phyloP scores from a whole-genome alignment of 1,140 invertebrate species.

The Stegodyphus mimosarum region DNA sequence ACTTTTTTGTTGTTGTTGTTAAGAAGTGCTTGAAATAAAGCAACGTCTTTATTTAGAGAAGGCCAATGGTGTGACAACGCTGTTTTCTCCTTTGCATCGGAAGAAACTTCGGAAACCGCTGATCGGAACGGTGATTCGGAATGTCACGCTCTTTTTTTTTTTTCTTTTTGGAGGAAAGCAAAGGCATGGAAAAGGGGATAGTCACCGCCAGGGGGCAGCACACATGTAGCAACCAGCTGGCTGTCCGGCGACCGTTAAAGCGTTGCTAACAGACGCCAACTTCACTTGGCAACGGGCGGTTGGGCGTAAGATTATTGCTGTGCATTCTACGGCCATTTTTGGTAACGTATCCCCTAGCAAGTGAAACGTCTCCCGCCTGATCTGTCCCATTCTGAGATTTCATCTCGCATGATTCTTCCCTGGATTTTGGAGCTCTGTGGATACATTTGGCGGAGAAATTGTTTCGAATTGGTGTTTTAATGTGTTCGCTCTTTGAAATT shows the following conservation, averaged over 20 bases:
- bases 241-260: slow-evolving; percentile 7
- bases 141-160: not conserved
- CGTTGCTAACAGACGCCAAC: slow-evolving; percentile 16
- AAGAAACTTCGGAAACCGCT: too few relatives aligned
- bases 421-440: not conserved
- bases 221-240: slow-evolving; percentile 15
- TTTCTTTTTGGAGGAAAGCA: not conserved
- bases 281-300: not conserved
- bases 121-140: too few relatives aligned
- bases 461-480: slow-evolving; percentile 20
- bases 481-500: slow-evolving; percentile 18
- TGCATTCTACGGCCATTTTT: not conserved
- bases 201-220: slow-evolving; percentile 40
- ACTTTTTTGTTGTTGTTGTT: too few relatives aligned
- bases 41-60: too few relatives aligned
- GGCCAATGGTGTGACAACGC: too few relatives aligned
- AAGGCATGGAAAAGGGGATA: not conserved
- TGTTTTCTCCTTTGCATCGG: too few relatives aligned
- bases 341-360: not conserved
- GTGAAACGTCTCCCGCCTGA: not conserved
- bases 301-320: not conserved
- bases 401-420: not conserved
- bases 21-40: too few relatives aligned
- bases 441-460: not conserved
- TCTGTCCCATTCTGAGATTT: not conserved